Conservation (phyloP, 2,888 invertebrate species). For the Monoplex corrugatus region DNA sequence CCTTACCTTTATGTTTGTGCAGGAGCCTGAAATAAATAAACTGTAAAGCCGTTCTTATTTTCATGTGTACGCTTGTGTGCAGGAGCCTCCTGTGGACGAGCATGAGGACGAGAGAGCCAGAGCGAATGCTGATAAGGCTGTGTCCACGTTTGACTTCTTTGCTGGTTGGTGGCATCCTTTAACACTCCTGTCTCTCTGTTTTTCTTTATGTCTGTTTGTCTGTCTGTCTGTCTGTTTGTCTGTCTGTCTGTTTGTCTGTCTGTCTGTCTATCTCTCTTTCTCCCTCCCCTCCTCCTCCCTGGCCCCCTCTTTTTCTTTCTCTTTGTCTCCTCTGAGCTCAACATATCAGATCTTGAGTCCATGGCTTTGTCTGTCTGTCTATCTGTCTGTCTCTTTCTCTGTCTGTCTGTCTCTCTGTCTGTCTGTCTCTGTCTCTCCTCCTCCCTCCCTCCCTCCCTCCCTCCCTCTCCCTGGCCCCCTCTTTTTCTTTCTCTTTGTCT, state of each 20-base stretch:
- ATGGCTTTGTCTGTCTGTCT: too few species aligned
- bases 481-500: not conserved
- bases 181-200: not conserved
- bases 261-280: not conserved
- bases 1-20: too few species aligned
- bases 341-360: too few species aligned
- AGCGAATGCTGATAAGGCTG: slow-evolving; percentile 33
- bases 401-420: too few species aligned
- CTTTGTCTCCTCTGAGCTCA: too few species aligned
- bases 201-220: not conserved
- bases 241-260: not conserved
- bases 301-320: not conserved
- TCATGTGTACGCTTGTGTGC: not conserved
- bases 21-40: too few species aligned
- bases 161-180: slow-evolving; percentile 55
- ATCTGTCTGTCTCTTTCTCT: not conserved
- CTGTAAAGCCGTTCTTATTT: too few species aligned
- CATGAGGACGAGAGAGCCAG: slow-evolving; percentile 51
- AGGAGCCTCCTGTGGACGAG: slow-evolving; percentile 51
- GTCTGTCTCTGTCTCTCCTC: not conserved
- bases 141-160: slow-evolving; percentile 61
- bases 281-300: not conserved
- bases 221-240: too few species aligned
- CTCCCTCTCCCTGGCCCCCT: not conserved
- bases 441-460: not conserved